Evolutionary conservation across 2,797 vertebrate genomes (phyloP).

Genomic region (Pterois miles): DNA sequence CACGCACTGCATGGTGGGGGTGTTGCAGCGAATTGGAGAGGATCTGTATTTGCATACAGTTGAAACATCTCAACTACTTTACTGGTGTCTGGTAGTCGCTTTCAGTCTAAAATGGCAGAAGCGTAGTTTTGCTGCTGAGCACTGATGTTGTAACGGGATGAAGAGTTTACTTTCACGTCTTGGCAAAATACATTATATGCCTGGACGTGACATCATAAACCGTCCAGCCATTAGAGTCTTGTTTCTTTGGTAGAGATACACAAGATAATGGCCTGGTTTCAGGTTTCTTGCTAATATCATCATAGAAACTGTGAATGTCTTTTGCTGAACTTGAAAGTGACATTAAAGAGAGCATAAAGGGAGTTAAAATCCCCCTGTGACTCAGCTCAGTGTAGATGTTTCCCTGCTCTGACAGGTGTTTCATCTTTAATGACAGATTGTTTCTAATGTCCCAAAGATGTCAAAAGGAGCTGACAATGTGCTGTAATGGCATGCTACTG

Average conservation of each 20-base stretch:
- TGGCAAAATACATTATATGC: rapidly evolving
- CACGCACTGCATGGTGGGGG: too few relatives aligned
- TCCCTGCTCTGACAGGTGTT: slow-evolving; percentile 42
- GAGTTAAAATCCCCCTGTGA: slow-evolving; percentile 22
- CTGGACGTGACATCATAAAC: too few relatives aligned
- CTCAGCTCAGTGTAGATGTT: slow-evolving; percentile 20
- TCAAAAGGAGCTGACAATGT: slow-evolving; percentile 34
- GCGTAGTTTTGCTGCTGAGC: too few relatives aligned
- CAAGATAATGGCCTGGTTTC: slow-evolving; percentile 4
- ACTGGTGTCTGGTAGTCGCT: too few relatives aligned
- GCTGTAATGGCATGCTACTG: slow-evolving; percentile 17
- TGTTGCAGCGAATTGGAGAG: too few relatives aligned
- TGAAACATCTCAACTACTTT: too few relatives aligned
- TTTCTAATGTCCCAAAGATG: slow-evolving; percentile 30
- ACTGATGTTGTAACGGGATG: too few relatives aligned
- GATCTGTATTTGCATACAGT: too few relatives aligned
- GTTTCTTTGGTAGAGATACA: neutral
- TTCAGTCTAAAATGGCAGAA: too few relatives aligned
- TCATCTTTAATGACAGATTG: slow-evolving; percentile 49
- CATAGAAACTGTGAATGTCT: neutral
- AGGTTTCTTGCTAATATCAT: slow-evolving; percentile 1
- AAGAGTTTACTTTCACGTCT: too few relatives aligned
- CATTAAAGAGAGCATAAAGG: neutral
- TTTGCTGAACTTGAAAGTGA: neutral
- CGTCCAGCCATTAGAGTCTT: neutral